Evolutionary conservation across 2,113 vertebrate species (phyloP), one percentile per base, ranked within the genome.

Genomic region (Periophthalmus modestus): DNA sequence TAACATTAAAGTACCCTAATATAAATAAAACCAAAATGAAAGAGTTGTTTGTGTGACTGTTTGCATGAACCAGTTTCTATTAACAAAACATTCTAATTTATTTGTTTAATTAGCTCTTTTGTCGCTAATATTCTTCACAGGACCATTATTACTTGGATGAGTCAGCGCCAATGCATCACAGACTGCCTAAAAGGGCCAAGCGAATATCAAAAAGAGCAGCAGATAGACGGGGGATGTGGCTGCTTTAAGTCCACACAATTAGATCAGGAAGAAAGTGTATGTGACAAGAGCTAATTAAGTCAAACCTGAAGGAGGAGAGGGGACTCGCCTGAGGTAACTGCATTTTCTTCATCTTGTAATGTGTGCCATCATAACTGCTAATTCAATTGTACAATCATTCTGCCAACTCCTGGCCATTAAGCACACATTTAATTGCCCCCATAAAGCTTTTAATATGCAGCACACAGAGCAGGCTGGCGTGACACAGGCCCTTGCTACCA

Each of bases 381-480:
- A 97, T 98, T 97, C 96, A 98, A 97, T 96, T 95, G 94, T 94
- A 92, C 92, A 80, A 94, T 95, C 94, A 93, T 95, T 95, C 94
- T 96, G 96, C 96, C 95, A 96, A 94, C 95, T 96, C 95, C 68
- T 93, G 90, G 93, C 95, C 95, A 96, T 98, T 98, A 97, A 94
- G 95, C 95, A 89, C 93, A 93, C 95, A 94, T 97, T 97, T 98
- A 97, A 98, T 98, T 97, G 95, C 96, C 93, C 94, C 95, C 94
- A 96, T 95, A 95, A 96, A 97, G 96, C 95, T 96, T 94, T 99
- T 97, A 97, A 97, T 97, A 98, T 98, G 96, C 96, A 95, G 94
- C 88, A 73, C 94, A 96, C 95, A 96, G 95, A 95, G 80, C 77
- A 87, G 88, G 91, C 88, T 92, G 79, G 94, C 92, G 88, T 92